Base-by-base conservation (phyloP, 2,797 vertebrate species). In the Pseudomugil tenellus region DNA sequence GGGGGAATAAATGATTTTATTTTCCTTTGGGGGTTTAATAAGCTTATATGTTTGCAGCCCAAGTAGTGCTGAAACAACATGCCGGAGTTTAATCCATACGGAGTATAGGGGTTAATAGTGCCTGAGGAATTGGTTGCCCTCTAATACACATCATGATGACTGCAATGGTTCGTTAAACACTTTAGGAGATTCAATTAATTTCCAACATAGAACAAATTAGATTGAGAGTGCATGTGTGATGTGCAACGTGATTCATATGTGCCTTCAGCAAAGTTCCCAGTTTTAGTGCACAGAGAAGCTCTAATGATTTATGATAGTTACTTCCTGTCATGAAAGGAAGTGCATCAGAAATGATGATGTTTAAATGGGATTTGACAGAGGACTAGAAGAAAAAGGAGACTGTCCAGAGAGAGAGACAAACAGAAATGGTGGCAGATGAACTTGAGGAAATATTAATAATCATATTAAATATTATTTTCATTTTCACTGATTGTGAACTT, bases 101-200 rank as follows among this genome's bases (percentile, higher is more conserved):
- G 4, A 13, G 29, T 7, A 41, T 6, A 41, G 39, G 37, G 37
- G 54, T 32, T 28, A 43, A 60, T n/a, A 2, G 14, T 35, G 70
- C 61, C 58, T 65, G 32, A 19, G 63, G 77, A 69, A 84, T 74
- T 74, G 72, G 79, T 74, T 72, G 70, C 35, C 39, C 63, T 19
- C 34, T 19, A 43, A 53, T 53, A 58, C 64, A 49, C 60, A 71
- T 76, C 57, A 32, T 68, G 58, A 77, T 69, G 68, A 64, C 58
- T 56, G 55, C 68, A 56, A 83, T 46, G 82, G 72, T 79, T 86
- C 58, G 25, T 86, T 85, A 76, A 73, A 73, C 48, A 37, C 72
- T 83, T 74, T 65, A 70, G 84, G 58, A 76, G 74, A 84, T 80
- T 84, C 71, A 85, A 77, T 87, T 88, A 84, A 85, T 74, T 34